A percentile compares a stretch with the other conserved stretches of the same genome.
These are phyloP conservation scores for Sciurus carolinensis DNA, from an alignment of 2,797 vertebrate genomes.

Conservation along the genomic window DNA sequence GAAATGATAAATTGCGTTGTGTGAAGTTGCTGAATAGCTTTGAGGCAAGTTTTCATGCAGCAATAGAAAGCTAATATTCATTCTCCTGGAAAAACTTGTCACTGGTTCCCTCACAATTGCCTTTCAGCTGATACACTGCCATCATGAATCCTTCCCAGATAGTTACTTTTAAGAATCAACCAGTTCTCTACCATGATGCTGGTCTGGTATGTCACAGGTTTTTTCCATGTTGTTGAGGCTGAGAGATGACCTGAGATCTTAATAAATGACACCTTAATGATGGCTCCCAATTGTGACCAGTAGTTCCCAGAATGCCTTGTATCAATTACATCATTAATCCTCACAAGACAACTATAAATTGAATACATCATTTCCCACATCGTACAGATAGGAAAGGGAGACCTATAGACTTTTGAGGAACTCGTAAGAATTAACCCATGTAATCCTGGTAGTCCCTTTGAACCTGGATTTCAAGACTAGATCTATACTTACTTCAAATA, in stretches of 20 bases:
- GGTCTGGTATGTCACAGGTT: background rate
- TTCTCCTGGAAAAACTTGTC: background rate
- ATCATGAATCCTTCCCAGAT: background rate
- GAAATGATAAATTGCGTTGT: background rate
- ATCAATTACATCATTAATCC: background rate
- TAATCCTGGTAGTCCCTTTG: background rate
- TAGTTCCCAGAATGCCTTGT: background rate
- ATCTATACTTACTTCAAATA: background rate
- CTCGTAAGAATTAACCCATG: background rate
- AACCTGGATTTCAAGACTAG: background rate
- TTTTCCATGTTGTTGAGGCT: background rate
- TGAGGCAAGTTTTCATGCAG: background rate
- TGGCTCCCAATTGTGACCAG: background rate
- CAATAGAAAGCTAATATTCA: background rate
- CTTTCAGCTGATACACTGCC: background rate
- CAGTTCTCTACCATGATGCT: background rate
- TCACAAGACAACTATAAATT: background rate
- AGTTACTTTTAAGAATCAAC: constrained; percentile 14
- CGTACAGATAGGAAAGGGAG: background rate
- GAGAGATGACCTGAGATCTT: background rate
- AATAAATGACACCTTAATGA: background rate
- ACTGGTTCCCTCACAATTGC: background rate
- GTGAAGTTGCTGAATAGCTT: background rate
- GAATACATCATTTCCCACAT: background rate
- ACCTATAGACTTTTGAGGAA: background rate